phyloP scores from a whole-genome alignment of 2,797 vertebrate genomes.

The Brachyrhaphis roseni region DNA sequence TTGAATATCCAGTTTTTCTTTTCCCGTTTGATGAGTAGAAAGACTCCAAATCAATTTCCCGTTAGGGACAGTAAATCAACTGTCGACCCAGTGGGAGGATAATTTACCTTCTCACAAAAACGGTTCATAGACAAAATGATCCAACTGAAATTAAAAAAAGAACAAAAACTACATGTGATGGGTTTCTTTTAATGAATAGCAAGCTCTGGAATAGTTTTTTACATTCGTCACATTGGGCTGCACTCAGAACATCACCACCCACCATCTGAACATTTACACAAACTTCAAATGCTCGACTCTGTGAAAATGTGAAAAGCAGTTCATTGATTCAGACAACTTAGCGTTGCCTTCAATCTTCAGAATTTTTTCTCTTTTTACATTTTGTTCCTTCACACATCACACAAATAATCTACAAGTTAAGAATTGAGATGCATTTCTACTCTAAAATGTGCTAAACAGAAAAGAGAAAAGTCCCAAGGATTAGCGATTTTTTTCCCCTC shows the following conservation, averaged over 20 bases:
- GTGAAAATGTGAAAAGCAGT: constrained; percentile 12
- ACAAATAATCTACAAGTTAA: constrained; percentile 34
- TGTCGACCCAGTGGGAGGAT: too few species aligned
- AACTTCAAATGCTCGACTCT: constrained; percentile 5
- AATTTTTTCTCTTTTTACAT: constrained; percentile 26
- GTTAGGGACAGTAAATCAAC: not conserved
- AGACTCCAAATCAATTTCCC: not conserved
- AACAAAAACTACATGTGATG: constrained; percentile 4
- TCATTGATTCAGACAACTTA: not conserved
- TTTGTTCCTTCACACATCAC: constrained; percentile 13
- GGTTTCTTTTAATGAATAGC: constrained; percentile 52
- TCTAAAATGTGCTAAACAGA: constrained; percentile 22
- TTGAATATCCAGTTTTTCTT: not conserved
- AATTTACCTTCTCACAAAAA: not conserved
- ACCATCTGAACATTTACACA: constrained; percentile 42
- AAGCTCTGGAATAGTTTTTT: constrained; percentile 35
- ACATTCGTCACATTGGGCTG: constrained; percentile 28
- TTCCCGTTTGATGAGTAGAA: not conserved
- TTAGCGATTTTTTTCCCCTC: not conserved
- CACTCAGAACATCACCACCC: constrained; percentile 13
- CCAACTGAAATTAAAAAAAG: not conserved
- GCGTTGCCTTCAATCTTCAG: not conserved
- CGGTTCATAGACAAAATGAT: not conserved
- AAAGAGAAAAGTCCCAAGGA: constrained; percentile 4
- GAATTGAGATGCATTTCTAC: constrained; percentile 12